Percentiles rank a stretch among this genome's conserved stretches.
These are phyloP conservation scores for Catagonus wagneri DNA, from an alignment of 2,113 vertebrate species.

Conservation along the genomic window DNA sequence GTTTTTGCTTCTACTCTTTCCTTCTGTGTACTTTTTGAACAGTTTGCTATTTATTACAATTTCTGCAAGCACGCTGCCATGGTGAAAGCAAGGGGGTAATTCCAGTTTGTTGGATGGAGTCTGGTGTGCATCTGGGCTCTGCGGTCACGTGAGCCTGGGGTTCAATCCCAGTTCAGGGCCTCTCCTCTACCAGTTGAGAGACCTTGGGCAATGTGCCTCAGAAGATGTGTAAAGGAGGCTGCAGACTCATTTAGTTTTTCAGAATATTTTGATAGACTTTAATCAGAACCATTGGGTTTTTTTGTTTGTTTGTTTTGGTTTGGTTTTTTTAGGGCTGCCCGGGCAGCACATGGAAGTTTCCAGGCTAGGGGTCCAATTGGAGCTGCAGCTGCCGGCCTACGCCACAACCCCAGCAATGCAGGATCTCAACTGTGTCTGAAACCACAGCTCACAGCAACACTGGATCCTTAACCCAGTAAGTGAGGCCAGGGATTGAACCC, in stretches of 20 bases:
- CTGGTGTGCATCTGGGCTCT: neutral
- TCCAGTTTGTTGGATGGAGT: neutral
- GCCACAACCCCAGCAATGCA: too few species aligned
- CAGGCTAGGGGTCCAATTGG: too few species aligned
- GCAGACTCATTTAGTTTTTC: neutral
- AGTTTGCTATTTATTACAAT: neutral
- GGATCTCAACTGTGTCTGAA: too few species aligned
- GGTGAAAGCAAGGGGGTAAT: neutral
- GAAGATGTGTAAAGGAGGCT: neutral
- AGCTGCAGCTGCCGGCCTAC: too few species aligned
- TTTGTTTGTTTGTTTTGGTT: too few species aligned
- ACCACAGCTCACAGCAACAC: too few species aligned
- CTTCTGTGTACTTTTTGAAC: neutral
- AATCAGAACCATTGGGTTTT: neutral
- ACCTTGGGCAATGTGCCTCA: neutral
- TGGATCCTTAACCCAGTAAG: too few species aligned
- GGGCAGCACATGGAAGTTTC: too few species aligned
- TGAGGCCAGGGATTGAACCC: too few species aligned
- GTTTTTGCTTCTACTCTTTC: neutral
- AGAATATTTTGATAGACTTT: constrained; percentile 20
- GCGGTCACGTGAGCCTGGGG: neutral
- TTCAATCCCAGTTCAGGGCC: neutral
- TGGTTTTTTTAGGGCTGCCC: too few species aligned
- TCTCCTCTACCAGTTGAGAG: neutral
- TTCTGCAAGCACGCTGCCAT: neutral